These are phyloP conservation scores for Melanerpes formicivorus DNA, from an alignment of 2,113 vertebrate species.

Conservation along the genomic window DNA sequence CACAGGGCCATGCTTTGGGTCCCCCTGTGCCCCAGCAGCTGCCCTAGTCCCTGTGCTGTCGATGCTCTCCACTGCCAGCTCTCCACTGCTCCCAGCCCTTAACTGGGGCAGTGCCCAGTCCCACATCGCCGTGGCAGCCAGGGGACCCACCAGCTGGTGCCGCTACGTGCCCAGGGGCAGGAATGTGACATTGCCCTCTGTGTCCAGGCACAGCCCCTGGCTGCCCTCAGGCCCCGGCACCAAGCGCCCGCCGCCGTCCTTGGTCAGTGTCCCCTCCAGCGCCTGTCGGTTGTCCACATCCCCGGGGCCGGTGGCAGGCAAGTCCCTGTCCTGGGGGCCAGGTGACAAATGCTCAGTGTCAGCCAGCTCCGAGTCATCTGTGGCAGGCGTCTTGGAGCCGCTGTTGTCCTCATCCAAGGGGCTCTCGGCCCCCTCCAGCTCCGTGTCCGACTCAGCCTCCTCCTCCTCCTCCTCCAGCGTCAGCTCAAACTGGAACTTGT, in stretches of 20 bases:
- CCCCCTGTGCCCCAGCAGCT: fast-evolving
- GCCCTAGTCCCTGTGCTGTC: fast-evolving
- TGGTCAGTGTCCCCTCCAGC: neutral
- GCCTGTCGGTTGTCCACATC: neutral
- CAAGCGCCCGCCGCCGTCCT: neutral
- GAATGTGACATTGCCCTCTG: slow-evolving; percentile 47
- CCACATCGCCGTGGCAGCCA: neutral
- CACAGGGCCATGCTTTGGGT: fast-evolving
- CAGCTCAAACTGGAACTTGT: slow-evolving; percentile 88
- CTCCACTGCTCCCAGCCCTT: neutral
- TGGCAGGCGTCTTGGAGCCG: slow-evolving; percentile 60
- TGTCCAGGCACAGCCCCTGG: slow-evolving; percentile 39
- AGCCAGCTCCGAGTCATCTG: slow-evolving; percentile 8
- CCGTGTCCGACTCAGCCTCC: slow-evolving; percentile 80
- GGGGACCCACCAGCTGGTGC: fast-evolving
- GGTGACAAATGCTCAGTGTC: neutral
- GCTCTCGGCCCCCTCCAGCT: slow-evolving; percentile 64
- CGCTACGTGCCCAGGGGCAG: slow-evolving; percentile 56
- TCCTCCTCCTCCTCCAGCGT: slow-evolving; percentile 88
- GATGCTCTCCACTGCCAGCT: neutral
- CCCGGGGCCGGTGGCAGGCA: neutral
- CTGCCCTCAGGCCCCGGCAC: neutral
- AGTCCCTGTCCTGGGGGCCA: neutral
- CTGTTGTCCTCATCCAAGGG: slow-evolving; percentile 76
- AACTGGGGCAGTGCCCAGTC: neutral